A percentile compares a stretch with the other conserved stretches of the same genome.
phyloP scores from a whole-genome alignment of 2,888 invertebrate species.

The Zootermopsis nevadensis region DNA sequence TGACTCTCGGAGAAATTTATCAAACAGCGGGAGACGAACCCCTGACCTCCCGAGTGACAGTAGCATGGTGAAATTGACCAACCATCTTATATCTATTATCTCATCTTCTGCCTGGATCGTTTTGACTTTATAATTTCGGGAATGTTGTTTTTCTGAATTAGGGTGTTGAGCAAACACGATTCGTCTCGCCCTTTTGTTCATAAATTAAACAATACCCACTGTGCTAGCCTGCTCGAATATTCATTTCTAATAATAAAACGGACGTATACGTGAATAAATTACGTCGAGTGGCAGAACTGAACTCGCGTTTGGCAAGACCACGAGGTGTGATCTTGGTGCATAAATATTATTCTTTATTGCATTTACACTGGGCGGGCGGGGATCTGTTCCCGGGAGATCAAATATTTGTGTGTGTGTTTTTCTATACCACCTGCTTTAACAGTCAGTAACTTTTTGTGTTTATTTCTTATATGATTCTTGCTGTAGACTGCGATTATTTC shows the following conservation, averaged over 20 bases:
- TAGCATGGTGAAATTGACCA: slow-evolving; percentile 11
- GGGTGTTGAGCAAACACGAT: slow-evolving; percentile 10
- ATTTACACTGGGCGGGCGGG: too few relatives aligned
- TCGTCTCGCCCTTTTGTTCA: not conserved
- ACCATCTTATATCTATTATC: slow-evolving; percentile 2
- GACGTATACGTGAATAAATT: not conserved
- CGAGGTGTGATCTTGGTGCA: too few relatives aligned
- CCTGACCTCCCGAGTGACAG: slow-evolving; percentile 20
- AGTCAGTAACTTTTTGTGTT: too few relatives aligned
- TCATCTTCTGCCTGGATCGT: not conserved
- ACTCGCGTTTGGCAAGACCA: too few relatives aligned
- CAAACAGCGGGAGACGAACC: slow-evolving; percentile 15
- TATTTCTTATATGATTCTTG: too few relatives aligned
- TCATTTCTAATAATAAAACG: not conserved
- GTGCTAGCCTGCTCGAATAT: not conserved
- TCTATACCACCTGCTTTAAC: too few relatives aligned
- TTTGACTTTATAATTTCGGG: slow-evolving; percentile 19
- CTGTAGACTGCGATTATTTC: too few relatives aligned
- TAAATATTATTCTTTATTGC: too few relatives aligned
- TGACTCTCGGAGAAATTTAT: slow-evolving; percentile 8
- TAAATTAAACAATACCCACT: slow-evolving; percentile 2
- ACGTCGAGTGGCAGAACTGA: too few relatives aligned
- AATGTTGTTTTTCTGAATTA: not conserved
- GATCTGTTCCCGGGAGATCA: too few relatives aligned
- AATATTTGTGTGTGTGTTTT: too few relatives aligned